Conservation (phyloP, 2,888 invertebrate species). For the Lasioglossum morio region DNA sequence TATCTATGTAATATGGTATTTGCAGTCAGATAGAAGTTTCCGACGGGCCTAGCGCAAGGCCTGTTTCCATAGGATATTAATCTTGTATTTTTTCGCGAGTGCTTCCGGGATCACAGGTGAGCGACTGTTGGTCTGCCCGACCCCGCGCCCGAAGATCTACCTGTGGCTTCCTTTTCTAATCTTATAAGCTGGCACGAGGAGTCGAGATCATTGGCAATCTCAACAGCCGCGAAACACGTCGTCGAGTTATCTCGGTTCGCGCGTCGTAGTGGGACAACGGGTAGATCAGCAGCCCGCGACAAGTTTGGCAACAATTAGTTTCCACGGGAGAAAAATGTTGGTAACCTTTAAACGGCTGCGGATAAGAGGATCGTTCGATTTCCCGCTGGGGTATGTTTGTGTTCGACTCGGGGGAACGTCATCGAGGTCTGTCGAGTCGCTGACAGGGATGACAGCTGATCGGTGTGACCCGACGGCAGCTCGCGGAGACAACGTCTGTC, state of each 20-base stretch:
- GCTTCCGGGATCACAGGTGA: conserved; percentile 66
- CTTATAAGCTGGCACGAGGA: conserved; percentile 28
- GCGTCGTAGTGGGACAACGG: conserved; percentile 8
- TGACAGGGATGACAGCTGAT: conserved; percentile 65
- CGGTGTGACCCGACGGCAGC: conserved; percentile 30
- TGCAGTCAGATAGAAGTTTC: not conserved
- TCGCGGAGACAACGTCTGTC: conserved; percentile 49
- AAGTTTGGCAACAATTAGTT: conserved; percentile 16
- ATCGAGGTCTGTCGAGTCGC: conserved; percentile 22
- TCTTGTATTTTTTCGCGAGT: conserved; percentile 29
- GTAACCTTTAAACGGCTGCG: not conserved
- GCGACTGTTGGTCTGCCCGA: conserved; percentile 54
- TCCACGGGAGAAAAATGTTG: not conserved
- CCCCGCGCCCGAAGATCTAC: conserved; percentile 52
- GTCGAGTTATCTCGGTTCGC: conserved; percentile 11
- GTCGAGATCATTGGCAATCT: conserved; percentile 44
- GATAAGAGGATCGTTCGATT: not conserved
- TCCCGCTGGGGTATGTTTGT: not conserved
- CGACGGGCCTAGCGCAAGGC: not conserved
- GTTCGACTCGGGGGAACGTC: conserved; percentile 15
- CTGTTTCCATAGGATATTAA: conserved; percentile 10
- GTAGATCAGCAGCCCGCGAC: not conserved
- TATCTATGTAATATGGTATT: not conserved
- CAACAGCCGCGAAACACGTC: conserved; percentile 12
- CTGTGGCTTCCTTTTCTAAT: conserved; percentile 58